These are phyloP conservation scores for Sphyrna mokarran DNA, from an alignment of 2,113 vertebrate genomes.

Conservation along the genomic window DNA sequence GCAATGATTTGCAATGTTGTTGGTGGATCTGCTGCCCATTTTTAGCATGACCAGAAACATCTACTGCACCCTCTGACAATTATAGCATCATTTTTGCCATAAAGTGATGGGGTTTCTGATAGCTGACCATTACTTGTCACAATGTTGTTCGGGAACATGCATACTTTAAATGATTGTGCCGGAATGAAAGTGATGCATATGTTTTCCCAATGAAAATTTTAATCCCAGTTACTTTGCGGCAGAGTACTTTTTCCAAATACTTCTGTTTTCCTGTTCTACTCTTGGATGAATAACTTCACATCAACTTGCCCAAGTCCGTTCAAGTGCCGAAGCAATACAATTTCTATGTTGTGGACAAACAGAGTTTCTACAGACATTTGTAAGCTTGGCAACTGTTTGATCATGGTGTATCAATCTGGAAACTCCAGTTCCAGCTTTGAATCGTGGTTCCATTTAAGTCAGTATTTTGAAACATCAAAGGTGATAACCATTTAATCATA, in stretches of 20 bases:
- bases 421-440: not conserved
- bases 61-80: not conserved
- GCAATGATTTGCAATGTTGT: not conserved
- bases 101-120: not conserved
- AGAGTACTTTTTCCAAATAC: not conserved
- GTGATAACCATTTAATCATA: not conserved
- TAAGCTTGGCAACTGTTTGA: not conserved
- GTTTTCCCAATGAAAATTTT: not conserved
- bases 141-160: not conserved
- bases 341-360: not conserved
- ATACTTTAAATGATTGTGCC: not conserved
- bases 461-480: not conserved
- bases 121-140: not conserved
- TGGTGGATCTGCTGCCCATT: not conserved
- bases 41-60: not conserved
- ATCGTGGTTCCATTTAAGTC: not conserved
- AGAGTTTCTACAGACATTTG: not conserved
- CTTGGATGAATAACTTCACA: not conserved
- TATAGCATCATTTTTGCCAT: not conserved
- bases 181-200: not conserved
- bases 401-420: not conserved
- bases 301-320: not conserved
- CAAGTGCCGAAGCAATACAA: not conserved
- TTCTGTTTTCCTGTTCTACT: not conserved
- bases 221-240: not conserved